Conservation (phyloP, 2,113 vertebrate species). For the Grammomys surdaster region DNA sequence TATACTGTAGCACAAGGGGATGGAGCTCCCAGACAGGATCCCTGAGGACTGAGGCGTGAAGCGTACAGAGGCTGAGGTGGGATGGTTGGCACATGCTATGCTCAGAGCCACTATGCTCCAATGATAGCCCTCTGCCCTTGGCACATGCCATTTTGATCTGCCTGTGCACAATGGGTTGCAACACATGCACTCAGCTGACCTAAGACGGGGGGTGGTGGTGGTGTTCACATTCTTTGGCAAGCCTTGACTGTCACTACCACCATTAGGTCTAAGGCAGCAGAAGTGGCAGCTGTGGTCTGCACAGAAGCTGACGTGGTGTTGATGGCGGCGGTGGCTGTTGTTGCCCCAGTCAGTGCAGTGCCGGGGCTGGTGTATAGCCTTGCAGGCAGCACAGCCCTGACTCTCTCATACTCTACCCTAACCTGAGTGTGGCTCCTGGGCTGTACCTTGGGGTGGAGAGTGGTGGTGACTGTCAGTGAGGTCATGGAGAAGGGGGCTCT, state of each 20-base stretch:
- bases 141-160: background rate
- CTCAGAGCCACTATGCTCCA: background rate
- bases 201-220: background rate
- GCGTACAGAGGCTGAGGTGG: background rate
- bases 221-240: background rate
- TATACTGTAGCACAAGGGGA: background rate
- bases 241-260: background rate
- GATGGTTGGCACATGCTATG: background rate
- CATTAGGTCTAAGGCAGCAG: background rate
- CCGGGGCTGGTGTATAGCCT: background rate
- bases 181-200: background rate
- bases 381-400: background rate
- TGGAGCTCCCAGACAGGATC: background rate
- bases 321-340: background rate
- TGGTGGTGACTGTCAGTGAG: background rate
- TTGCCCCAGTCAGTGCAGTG: background rate
- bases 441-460: accelerated
- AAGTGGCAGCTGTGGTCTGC: no score
- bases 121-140: background rate
- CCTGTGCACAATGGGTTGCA: background rate
- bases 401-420: no score
- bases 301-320: background rate
- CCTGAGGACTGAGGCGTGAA: background rate
- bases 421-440: background rate
- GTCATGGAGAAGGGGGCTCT: no score